phyloP scores from a whole-genome alignment of 2,888 invertebrate species.

The Flexamia atlantica region DNA sequence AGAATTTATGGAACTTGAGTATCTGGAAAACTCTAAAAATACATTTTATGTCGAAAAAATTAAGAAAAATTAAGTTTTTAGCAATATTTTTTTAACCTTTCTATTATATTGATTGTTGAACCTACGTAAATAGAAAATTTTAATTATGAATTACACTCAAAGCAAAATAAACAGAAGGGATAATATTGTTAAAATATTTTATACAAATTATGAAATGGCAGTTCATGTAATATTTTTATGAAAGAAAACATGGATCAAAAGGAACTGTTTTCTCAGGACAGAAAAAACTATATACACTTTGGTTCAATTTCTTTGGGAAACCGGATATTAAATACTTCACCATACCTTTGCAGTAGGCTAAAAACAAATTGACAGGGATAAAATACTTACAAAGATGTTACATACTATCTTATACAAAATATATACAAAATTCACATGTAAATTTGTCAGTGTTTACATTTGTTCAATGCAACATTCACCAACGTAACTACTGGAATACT shows the following conservation, averaged over 20 bases:
- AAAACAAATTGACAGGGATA: conserved; percentile 36
- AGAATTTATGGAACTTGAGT: too few species aligned
- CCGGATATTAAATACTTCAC: background rate
- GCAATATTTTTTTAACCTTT: too few species aligned
- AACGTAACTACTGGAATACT: conserved; percentile 42
- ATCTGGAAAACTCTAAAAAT: too few species aligned
- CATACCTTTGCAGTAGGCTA: background rate
- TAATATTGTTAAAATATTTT: too few species aligned
- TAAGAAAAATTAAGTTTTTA: background rate
- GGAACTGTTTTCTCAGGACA: background rate
- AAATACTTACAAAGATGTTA: conserved; percentile 35
- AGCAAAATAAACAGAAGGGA: too few species aligned
- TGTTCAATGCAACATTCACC: background rate
- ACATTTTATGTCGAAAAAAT: background rate
- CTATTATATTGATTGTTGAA: too few species aligned
- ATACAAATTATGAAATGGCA: too few species aligned
- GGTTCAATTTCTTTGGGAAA: background rate
- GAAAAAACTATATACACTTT: conserved; percentile 4
- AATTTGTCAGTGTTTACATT: conserved; percentile 27
- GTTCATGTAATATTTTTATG: too few species aligned
- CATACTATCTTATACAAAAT: conserved; percentile 46
- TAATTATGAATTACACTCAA: too few species aligned
- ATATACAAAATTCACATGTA: conserved; percentile 50
- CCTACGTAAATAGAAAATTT: too few species aligned
- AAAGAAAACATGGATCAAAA: too few species aligned